phyloP scores from a whole-genome alignment of 2,888 invertebrate species.

The Amaurobius ferox region DNA sequence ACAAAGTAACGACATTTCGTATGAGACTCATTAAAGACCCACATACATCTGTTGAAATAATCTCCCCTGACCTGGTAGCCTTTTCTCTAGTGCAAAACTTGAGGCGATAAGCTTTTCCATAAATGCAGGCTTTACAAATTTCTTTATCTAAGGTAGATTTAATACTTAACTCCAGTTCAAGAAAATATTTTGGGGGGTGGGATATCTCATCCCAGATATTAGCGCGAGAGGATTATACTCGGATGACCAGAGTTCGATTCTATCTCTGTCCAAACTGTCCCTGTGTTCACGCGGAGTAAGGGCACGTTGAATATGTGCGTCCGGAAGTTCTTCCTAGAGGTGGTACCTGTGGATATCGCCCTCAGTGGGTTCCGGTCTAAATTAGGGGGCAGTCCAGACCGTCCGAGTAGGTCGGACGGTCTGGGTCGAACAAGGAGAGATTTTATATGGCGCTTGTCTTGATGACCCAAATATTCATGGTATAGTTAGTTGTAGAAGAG shows the following conservation, averaged over 20 bases:
- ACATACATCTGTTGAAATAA: background rate
- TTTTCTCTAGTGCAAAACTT: background rate
- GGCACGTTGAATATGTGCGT: too few relatives aligned
- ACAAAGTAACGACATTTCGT: background rate
- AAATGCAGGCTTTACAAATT: background rate
- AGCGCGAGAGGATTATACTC: too few relatives aligned
- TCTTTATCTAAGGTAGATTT: background rate
- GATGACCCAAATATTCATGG: background rate
- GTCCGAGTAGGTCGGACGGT: too few relatives aligned
- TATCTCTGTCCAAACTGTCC: too few relatives aligned
- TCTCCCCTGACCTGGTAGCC: background rate
- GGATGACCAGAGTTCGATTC: too few relatives aligned
- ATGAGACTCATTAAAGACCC: background rate
- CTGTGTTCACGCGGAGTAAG: too few relatives aligned
- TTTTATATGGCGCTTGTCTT: conserved; percentile 3
- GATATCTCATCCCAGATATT: too few relatives aligned
- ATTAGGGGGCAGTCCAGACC: too few relatives aligned
- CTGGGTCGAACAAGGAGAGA: too few relatives aligned
- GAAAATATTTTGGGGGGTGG: background rate
- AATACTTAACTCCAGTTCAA: background rate
- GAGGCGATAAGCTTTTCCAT: background rate
- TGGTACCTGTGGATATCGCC: too few relatives aligned
- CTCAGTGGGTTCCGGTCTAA: too few relatives aligned
- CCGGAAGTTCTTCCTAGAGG: too few relatives aligned
- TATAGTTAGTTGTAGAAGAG: background rate